Conservation (phyloP, 2,797 vertebrate species). For the Pseudocheirus occidentalis region DNA sequence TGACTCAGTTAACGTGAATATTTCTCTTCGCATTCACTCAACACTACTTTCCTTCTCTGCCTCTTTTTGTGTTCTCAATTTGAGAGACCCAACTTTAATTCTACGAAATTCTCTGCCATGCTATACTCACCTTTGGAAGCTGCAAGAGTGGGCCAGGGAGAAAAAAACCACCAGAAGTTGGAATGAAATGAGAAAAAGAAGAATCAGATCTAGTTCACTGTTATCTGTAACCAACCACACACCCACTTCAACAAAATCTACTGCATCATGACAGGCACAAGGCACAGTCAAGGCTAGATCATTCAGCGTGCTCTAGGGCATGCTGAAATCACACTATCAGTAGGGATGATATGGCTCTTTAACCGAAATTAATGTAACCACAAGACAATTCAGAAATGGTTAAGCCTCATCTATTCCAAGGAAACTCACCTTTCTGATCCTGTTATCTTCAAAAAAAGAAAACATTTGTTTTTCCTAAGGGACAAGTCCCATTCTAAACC, state of each 20-base stretch:
- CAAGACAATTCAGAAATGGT: background rate
- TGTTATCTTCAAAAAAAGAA: slow-evolving; percentile 9
- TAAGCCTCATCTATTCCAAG: background rate
- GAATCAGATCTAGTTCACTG: slow-evolving; percentile 46
- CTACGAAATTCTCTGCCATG: slow-evolving; percentile 36
- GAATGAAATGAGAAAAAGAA: slow-evolving; percentile 64
- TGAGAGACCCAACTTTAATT: slow-evolving; percentile 15
- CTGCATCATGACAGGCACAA: slow-evolving; percentile 1
- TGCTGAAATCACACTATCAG: slow-evolving; percentile 3
- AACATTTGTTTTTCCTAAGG: slow-evolving; percentile 16
- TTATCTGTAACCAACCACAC: slow-evolving; percentile 23
- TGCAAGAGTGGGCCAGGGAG: slow-evolving; percentile 60
- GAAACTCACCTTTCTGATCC: slow-evolving; percentile 27
- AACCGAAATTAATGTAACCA: background rate
- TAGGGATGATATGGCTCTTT: background rate
- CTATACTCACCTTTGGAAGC: slow-evolving; percentile 82
- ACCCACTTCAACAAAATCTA: slow-evolving; percentile 10
- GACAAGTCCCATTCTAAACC: background rate
- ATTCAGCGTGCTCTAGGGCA: slow-evolving; percentile 15
- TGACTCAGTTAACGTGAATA: slow-evolving; percentile 54
- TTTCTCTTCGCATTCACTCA: background rate
- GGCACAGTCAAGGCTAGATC: slow-evolving; percentile 11
- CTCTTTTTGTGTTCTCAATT: slow-evolving; percentile 45
- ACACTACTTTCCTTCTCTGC: slow-evolving; percentile 29
- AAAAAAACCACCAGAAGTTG: slow-evolving; percentile 58